Evolutionary conservation across 2,113 vertebrate species (phyloP), one percentile per base, ranked within the genome.

Genomic region (Hucho hucho): DNA sequence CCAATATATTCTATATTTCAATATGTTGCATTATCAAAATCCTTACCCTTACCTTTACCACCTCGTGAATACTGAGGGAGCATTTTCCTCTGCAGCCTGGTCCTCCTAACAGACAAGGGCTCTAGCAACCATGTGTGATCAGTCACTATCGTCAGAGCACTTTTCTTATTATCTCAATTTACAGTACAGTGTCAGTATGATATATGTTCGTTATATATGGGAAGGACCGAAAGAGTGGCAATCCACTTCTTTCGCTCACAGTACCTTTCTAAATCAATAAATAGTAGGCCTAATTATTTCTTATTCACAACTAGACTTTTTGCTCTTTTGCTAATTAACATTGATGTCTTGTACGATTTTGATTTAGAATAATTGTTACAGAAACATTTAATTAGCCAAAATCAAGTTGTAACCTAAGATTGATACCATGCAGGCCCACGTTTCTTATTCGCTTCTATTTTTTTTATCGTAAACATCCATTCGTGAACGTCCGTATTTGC

Each of bases 121-220:
- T 86, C 88, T 90, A 79, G 72, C 69, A 77, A 72, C 73, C 83
- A 85, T 82, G 73, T 86, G 86, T 79, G 85, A 88, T 89, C 82
- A 80, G 85, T 90, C 89, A 90, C 77, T 13, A 78, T 81, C 76
- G 77, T 83, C 83, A 70, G 78, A 81, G 82, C 88, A 88, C 88
- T 90, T 89, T 83, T 87, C 84, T 86, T 81, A 88, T 91, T 77
- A 91, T 88, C 87, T 86, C 85, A 87, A 90, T 92, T 89, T 90
- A 91, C 90, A 89, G 89, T 90, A 89, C 83, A 84, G 72, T 90
- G 89, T 89, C 90, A 89, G 74, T 37, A 26, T 90, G 86, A 91
- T 88, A 74, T 75, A 89, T 91, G 24, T 47, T 63, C 65, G 26
- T 81, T 81, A 82, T 25, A 4, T 28, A 28, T 29, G 64, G 64